Evolutionary conservation across 2,113 vertebrate species (phyloP), one percentile per base, ranked within the genome.

Genomic region (Stigmatopora argus): DNA sequence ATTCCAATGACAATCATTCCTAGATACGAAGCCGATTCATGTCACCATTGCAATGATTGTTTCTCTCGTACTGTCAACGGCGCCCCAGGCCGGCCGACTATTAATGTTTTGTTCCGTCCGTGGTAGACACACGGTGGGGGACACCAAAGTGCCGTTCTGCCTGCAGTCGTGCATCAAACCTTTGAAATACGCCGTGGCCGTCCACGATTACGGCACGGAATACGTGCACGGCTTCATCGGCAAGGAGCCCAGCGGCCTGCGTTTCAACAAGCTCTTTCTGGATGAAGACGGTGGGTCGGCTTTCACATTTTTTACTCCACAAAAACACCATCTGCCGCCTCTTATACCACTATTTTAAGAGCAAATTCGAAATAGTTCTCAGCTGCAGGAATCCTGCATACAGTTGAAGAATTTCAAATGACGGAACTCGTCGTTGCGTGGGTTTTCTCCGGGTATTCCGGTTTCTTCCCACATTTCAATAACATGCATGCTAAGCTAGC

Each of bases 111-210:
- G 38, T 41, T 65, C 66, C 65, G 13, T 60, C 55, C 63, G 59
- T 34, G 55, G 31, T 17, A 99, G 96, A 87, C 94, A 99, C 90
- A 97, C 96, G 1, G 90, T 93, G 55, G 97, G 97, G 1, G 97
- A 99, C 89, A 96, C 96, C 76, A 99, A 98, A 92, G 92, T 98
- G 69, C 97, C 97, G 0, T 99, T 98, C 87, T 98, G 97, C 81
- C 92, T 99, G 64, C 97, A 99, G 88, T 98, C 96, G 49, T 98
- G 97, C 57, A 94, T 99, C 21, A 98, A 98, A 81, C 96, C 96
- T 52, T 90, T 99, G 84, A 99, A 98, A 83, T 98, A 99, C 0
- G 96, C 97, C 1, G 92, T 99, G 26, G 92, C 96, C 5, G 94
- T 98, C 23, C 92, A 99, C 45, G 95, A 99, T 55, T 92, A 98